Percentiles rank a stretch among this genome's conserved stretches.
These are phyloP conservation scores for Amphiprion clarkii DNA, from an alignment of 2,797 vertebrate genomes.

Conservation along the genomic window DNA sequence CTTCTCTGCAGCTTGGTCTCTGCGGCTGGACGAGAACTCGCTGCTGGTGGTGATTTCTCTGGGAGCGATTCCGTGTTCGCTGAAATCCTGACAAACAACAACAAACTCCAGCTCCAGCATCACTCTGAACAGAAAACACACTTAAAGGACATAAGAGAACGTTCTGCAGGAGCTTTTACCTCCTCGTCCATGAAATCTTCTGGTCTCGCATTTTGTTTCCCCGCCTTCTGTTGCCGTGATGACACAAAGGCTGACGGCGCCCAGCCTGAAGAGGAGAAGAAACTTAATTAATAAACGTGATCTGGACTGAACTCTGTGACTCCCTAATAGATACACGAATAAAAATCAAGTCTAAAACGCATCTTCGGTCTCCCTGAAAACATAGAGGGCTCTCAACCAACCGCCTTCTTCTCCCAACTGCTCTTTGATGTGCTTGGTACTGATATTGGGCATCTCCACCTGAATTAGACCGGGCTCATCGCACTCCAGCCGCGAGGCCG, in stretches of 20 bases:
- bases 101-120: not conserved
- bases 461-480: too few species aligned
- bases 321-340: too few species aligned
- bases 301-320: too few species aligned
- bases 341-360: too few species aligned
- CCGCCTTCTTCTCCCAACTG: too few species aligned
- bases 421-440: too few species aligned
- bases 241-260: constrained; percentile 92
- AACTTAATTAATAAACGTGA: not conserved
- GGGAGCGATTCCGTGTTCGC: constrained; percentile 96
- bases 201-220: constrained; percentile 82
- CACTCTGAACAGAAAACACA: too few species aligned
- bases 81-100: constrained; percentile 87
- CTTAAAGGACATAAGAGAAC: too few species aligned
- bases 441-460: too few species aligned
- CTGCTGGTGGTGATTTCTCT: constrained; percentile 90
- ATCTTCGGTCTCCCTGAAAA: too few species aligned
- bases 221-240: constrained; percentile 92
- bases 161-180: constrained; percentile 73
- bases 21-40: constrained; percentile 90
- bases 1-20: constrained; percentile 88
- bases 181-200: constrained; percentile 99
- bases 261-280: constrained; percentile 86
- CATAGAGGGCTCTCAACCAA: too few species aligned
- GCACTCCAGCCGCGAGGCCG: too few species aligned